phyloP scores from a whole-genome alignment of 2,797 vertebrate species.

The Chelon labrosus region DNA sequence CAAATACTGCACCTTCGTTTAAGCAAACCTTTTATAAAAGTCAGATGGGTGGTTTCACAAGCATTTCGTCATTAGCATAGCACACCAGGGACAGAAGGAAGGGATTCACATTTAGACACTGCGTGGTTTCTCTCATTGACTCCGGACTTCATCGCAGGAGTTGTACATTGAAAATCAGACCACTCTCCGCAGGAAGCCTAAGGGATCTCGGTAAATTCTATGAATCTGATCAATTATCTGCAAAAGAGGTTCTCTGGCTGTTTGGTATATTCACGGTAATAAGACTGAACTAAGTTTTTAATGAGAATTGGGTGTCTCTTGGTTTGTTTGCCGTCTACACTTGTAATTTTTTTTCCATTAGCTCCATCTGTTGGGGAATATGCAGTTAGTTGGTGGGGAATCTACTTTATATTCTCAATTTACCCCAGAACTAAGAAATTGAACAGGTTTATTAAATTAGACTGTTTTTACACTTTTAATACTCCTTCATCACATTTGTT shows the following conservation, averaged over 20 bases:
- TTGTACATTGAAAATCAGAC: constrained; percentile 14
- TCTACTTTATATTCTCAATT: background rate
- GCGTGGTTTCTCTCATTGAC: background rate
- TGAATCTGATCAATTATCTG: background rate
- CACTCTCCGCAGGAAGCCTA: constrained; percentile 19
- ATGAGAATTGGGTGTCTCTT: constrained; percentile 15
- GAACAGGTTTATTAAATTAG: background rate
- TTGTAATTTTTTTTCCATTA: background rate
- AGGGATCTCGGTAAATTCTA: background rate
- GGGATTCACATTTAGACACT: background rate
- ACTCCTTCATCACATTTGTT: background rate
- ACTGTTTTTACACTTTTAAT: too few species aligned
- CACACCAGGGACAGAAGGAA: background rate
- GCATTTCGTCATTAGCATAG: background rate
- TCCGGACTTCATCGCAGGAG: constrained; percentile 2
- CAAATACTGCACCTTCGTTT: background rate
- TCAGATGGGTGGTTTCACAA: too few species aligned
- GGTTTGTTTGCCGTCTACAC: constrained; percentile 6
- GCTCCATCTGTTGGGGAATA: background rate
- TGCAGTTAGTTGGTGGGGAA: background rate
- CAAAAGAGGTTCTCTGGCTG: background rate
- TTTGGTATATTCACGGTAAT: background rate
- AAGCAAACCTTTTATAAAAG: background rate
- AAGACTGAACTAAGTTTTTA: constrained; percentile 20
- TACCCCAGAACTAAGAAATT: background rate